phyloP scores from a whole-genome alignment of 2,797 vertebrate genomes.

The Enteromius paludinosus region DNA sequence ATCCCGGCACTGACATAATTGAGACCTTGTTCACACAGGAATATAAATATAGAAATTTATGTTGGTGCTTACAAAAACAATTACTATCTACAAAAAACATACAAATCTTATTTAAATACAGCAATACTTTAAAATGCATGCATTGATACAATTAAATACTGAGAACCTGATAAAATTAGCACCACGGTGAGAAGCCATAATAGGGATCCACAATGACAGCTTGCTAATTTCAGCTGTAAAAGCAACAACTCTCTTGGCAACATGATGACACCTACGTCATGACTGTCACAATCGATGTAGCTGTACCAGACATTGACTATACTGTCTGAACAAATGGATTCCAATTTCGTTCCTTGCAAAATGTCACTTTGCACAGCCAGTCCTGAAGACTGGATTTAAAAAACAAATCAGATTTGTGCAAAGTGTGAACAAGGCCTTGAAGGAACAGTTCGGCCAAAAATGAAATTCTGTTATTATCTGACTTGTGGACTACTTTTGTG shows the following conservation, averaged over 20 bases:
- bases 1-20: neutral
- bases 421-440: conserved; percentile 25
- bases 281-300: neutral
- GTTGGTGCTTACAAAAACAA: neutral
- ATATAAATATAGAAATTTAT: no score
- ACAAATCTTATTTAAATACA: neutral
- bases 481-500: neutral
- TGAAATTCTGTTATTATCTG: neutral
- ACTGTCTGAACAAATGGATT: conserved; percentile 10
- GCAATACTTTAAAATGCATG: neutral
- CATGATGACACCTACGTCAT: neutral
- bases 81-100: neutral
- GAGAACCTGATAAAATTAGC: neutral
- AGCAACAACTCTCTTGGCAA: neutral
- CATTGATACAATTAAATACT: neutral
- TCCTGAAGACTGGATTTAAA: neutral
- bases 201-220: neutral
- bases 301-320: conserved; percentile 5
- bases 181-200: neutral
- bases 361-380: neutral
- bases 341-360: neutral
- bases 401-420: conserved; percentile 7
- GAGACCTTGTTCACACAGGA: conserved; percentile 12
- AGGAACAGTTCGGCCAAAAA: neutral
- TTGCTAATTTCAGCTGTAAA: conserved; percentile 14